Evolutionary conservation across 1,140 invertebrate species (phyloP).

Genomic region (Delia radicum): DNA sequence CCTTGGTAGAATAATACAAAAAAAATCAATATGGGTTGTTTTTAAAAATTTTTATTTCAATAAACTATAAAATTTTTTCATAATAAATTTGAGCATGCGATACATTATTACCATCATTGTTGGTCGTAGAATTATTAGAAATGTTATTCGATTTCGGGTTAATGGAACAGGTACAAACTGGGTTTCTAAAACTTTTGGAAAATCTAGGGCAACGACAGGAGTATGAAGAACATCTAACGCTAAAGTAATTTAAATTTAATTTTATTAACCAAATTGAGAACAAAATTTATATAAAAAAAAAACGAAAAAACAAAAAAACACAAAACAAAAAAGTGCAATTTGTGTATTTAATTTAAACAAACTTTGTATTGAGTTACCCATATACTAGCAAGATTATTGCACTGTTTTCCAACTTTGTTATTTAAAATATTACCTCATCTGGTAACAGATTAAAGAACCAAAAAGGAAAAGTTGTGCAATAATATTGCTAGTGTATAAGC

Average conservation of each 20-base stretch:
- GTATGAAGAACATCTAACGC: neutral
- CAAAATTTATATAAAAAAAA: neutral
- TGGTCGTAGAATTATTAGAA: neutral
- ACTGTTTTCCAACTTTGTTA: too few species aligned
- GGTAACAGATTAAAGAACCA: too few species aligned
- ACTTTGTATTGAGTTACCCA: too few species aligned
- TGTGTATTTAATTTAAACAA: too few species aligned
- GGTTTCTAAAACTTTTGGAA: neutral
- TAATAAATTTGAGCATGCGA: neutral
- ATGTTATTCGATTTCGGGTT: neutral
- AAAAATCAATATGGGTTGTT: too few species aligned
- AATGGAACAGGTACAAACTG: neutral
- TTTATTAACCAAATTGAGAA: too few species aligned
- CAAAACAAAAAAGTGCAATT: too few species aligned
- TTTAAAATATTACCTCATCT: too few species aligned
- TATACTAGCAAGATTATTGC: too few species aligned
- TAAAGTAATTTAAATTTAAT: neutral
- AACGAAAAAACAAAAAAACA: neutral
- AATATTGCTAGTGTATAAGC: too few species aligned
- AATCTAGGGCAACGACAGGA: neutral
- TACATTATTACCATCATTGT: neutral
- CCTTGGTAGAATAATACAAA: too few species aligned
- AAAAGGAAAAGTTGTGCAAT: too few species aligned
- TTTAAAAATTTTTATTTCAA: neutral
- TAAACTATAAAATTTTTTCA: neutral